phyloP scores from a whole-genome alignment of 2,113 vertebrate species.

The Thymallus thymallus region DNA sequence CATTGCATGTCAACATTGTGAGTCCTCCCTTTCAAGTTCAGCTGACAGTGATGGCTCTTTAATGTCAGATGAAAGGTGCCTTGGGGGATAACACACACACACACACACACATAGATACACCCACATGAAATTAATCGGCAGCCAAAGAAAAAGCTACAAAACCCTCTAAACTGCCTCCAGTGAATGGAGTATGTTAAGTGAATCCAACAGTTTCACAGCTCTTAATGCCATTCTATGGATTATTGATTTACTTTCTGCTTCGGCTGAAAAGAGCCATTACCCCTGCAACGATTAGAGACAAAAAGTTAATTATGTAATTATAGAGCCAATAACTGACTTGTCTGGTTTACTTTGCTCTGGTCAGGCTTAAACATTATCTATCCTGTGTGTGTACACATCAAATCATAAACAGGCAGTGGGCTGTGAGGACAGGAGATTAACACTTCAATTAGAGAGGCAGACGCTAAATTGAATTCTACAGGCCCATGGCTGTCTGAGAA shows the following conservation, averaged over 20 bases:
- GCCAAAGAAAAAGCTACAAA: conserved; percentile 43
- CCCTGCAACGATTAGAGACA: conserved; percentile 98
- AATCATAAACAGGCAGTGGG: conserved; percentile 82
- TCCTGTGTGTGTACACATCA: conserved; percentile 60
- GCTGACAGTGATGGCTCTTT: conserved; percentile 5
- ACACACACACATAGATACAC: conserved; percentile 74
- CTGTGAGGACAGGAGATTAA: conserved; percentile 89
- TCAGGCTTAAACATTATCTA: conserved; percentile 93
- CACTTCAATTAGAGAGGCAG: conserved; percentile 82
- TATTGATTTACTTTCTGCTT: conserved; percentile 91
- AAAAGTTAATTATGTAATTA: conserved; percentile 99
- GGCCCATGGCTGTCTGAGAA: conserved; percentile 86
- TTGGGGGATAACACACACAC: conserved; percentile 75
- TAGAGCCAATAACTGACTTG: conserved; percentile 96
- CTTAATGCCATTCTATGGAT: conserved; percentile 91
- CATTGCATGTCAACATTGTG: no score
- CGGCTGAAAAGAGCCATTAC: conserved; percentile 91
- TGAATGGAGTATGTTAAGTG: conserved; percentile 18
- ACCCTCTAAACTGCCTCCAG: conserved; percentile 58
- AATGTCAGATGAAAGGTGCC: conserved; percentile 85
- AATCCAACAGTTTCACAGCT: conserved; percentile 68
- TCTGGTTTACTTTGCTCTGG: conserved; percentile 93
- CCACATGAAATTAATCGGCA: conserved; percentile 85
- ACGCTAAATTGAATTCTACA: conserved; percentile 92
- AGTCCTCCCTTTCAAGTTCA: no score